Conservation (phyloP, 2,888 invertebrate genomes). For the Cataglyphis altisquamis region DNA sequence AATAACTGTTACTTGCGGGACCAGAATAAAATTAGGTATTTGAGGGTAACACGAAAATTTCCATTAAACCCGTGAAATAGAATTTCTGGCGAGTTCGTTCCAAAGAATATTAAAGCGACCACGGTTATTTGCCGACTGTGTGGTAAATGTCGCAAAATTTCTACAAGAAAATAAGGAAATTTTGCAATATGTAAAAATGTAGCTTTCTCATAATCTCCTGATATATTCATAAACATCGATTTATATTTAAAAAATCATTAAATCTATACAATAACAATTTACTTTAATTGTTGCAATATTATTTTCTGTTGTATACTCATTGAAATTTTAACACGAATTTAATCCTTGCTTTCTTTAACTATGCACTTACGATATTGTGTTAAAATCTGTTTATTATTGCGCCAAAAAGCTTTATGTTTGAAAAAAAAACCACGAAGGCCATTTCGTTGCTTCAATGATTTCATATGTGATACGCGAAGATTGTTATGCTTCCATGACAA, state of each 20-base stretch:
- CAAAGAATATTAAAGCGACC: conserved; percentile 33
- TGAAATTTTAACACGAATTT: background rate
- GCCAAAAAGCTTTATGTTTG: conserved; percentile 34
- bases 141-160: conserved; percentile 22
- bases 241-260: conserved; percentile 23
- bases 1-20: conserved; percentile 26
- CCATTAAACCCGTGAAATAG: conserved; percentile 19
- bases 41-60: conserved; percentile 29
- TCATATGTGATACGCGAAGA: conserved; percentile 5
- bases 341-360: background rate
- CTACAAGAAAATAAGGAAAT: conserved; percentile 5
- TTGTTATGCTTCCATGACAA: background rate
- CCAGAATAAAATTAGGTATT: conserved; percentile 18
- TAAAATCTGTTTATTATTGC: background rate
- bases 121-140: conserved; percentile 7
- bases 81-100: conserved; percentile 10
- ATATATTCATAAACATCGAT: background rate
- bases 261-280: conserved; percentile 12
- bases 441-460: background rate
- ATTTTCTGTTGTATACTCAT: background rate
- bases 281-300: background rate
- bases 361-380: background rate
- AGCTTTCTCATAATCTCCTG: background rate
- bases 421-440: conserved; percentile 1
- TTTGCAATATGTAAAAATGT: background rate